Conservation (phyloP, 1,140 invertebrate genomes). For the Pseudomyrmex flavicornis region DNA sequence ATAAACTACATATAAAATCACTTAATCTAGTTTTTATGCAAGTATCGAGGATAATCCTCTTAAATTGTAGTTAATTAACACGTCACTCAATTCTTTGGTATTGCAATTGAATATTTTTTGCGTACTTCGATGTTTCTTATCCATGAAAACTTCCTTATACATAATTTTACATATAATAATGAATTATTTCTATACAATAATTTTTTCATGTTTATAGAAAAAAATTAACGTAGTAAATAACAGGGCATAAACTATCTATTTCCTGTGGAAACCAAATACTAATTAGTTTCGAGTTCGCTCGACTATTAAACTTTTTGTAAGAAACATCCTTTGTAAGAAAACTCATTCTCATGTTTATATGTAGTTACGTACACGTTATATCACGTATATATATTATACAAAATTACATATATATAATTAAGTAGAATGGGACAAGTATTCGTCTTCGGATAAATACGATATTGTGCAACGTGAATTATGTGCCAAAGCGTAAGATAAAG, state of each 20-base stretch:
- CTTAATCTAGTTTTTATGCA: too few relatives aligned
- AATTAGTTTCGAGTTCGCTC: not conserved
- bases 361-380: constrained; percentile 45
- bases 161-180: too few relatives aligned
- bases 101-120: too few relatives aligned
- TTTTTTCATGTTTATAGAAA: constrained; percentile 2
- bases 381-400: constrained; percentile 19
- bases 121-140: too few relatives aligned
- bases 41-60: too few relatives aligned
- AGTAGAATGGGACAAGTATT: constrained; percentile 43
- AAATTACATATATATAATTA: constrained; percentile 10
- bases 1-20: too few relatives aligned
- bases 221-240: not conserved
- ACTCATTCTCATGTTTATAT: too few relatives aligned
- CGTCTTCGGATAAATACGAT: constrained; percentile 61
- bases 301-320: constrained; percentile 42
- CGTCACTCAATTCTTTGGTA: too few relatives aligned
- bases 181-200: not conserved
- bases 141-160: too few relatives aligned
- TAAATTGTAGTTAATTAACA: too few relatives aligned
- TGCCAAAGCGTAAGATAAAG: constrained; percentile 76
- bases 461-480: constrained; percentile 78
- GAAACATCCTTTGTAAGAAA: constrained; percentile 40
- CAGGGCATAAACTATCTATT: not conserved
- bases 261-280: not conserved